phyloP scores from a whole-genome alignment of 2,797 vertebrate species.

The Prunella strophiata region DNA sequence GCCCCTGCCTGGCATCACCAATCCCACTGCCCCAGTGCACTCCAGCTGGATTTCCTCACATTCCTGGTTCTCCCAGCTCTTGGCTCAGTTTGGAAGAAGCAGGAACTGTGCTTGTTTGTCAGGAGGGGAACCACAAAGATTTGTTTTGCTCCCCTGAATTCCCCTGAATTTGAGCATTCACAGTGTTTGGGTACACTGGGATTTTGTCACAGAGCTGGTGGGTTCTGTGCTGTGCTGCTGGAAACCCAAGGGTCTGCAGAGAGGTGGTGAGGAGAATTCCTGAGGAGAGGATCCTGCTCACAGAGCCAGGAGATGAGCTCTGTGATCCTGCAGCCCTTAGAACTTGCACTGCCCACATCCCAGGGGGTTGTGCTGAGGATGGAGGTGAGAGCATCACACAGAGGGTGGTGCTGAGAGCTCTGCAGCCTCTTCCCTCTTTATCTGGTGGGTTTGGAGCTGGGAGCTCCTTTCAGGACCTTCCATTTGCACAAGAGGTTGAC shows the following conservation, averaged over 20 bases:
- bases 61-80: rapidly evolving
- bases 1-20: background rate
- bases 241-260: too few relatives aligned
- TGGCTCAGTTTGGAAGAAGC: background rate
- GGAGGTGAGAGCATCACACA: rapidly evolving
- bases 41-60: rapidly evolving
- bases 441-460: background rate
- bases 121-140: background rate
- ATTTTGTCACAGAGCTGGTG: rapidly evolving
- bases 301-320: background rate
- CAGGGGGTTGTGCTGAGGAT: rapidly evolving
- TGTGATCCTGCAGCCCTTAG: background rate
- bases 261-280: rapidly evolving
- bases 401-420: background rate
- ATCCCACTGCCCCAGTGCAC: rapidly evolving
- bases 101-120: rapidly evolving
- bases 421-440: background rate
- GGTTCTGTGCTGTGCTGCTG: background rate
- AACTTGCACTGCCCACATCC: background rate
- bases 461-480: background rate
- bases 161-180: background rate
- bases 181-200: rapidly evolving
- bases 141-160: background rate
- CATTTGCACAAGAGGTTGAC: background rate
- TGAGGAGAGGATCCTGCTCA: background rate